phyloP scores from a whole-genome alignment of 2,888 invertebrate genomes.

The Acrocyrtus sp. region DNA sequence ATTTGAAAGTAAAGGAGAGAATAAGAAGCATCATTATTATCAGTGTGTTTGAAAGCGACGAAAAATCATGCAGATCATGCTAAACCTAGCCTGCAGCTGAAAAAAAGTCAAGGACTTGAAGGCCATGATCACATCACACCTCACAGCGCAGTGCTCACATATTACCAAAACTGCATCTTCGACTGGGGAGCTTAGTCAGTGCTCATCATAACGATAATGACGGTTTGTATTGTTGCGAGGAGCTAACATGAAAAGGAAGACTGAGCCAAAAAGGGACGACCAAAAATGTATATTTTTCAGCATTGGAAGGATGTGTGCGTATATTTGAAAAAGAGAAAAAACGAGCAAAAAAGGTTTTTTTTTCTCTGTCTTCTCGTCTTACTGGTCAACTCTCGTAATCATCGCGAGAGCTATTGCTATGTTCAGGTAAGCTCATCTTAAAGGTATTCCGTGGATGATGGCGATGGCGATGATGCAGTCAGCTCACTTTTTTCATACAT shows the following conservation, averaged over 20 bases:
- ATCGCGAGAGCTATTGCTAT: no score
- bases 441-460: no score
- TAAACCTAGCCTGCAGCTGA: slow-evolving; percentile 21
- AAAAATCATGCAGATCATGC: slow-evolving; percentile 9
- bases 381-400: no score
- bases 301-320: neutral
- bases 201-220: slow-evolving; percentile 1
- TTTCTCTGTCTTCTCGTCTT: no score
- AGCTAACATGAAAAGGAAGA: slow-evolving; percentile 25
- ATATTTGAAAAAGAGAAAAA: neutral
- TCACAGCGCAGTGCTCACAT: no score
- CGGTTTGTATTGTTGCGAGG: slow-evolving; percentile 21
- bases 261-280: slow-evolving; percentile 31
- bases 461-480: no score
- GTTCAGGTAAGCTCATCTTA: no score
- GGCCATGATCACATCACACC: slow-evolving; percentile 44
- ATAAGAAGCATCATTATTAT: slow-evolving; percentile 20
- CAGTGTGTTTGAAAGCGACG: neutral
- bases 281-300: no score
- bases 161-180: no score
- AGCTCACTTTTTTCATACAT: no score
- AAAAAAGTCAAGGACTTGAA: slow-evolving; percentile 35
- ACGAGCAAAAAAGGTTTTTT: slow-evolving; percentile 39
- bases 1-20: neutral
- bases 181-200: no score